These are phyloP conservation scores for Eupithecia tripunctaria DNA, from an alignment of 2,888 invertebrate genomes.

Conservation along the genomic window DNA sequence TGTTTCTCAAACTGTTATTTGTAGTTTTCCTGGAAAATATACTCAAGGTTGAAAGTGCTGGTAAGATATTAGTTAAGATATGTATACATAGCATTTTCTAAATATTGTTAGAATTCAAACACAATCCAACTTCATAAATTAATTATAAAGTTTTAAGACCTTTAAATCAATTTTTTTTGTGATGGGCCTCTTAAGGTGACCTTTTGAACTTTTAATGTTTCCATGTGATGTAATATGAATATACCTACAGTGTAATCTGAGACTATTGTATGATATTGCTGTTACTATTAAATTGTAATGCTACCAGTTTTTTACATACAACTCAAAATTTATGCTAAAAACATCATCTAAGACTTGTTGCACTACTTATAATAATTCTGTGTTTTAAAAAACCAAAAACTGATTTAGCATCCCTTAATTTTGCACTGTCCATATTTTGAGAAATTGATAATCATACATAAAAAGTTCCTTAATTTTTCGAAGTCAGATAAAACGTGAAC, in stretches of 20 bases:
- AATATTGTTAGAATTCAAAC: background rate
- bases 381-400: too few relatives aligned
- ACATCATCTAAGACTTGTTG: too few relatives aligned
- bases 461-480: too few relatives aligned
- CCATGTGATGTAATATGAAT: constrained; percentile 7
- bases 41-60: constrained; percentile 47
- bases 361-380: background rate
- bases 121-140: background rate
- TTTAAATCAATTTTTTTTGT: background rate
- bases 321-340: background rate
- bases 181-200: background rate
- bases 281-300: background rate
- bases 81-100: background rate
- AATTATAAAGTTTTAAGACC: background rate
- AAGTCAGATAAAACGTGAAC: background rate
- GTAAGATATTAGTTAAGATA: constrained; percentile 48
- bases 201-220: background rate
- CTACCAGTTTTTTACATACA: background rate
- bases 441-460: too few relatives aligned
- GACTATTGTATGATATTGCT: background rate
- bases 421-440: too few relatives aligned
- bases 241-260: constrained; percentile 9
- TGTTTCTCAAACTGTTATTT: constrained; percentile 48
- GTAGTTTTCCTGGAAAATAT: constrained; percentile 48
- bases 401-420: too few relatives aligned